These are phyloP conservation scores for Rhynchotus rufescens DNA, from an alignment of 2,797 vertebrate genomes.

Conservation along the genomic window DNA sequence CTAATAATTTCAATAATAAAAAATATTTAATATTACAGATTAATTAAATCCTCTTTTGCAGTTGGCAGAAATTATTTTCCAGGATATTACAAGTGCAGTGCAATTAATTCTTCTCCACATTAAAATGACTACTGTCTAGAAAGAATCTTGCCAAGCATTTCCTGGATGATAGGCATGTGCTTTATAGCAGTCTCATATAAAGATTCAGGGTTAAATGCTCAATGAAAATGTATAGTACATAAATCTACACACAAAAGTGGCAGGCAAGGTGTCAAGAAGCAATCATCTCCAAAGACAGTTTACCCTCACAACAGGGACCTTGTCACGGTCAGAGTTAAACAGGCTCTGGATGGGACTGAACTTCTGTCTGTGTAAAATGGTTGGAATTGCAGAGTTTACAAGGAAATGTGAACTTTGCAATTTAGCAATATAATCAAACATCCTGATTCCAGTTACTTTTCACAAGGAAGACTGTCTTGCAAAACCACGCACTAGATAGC, in stretches of 20 bases:
- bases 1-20: slow-evolving; percentile 38
- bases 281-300: slow-evolving; percentile 54
- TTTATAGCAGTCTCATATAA: slow-evolving; percentile 47
- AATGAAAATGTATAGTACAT: slow-evolving; percentile 64
- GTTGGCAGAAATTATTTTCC: slow-evolving; percentile 28
- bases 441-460: not conserved
- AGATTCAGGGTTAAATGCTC: slow-evolving; percentile 71
- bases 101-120: slow-evolving; percentile 34
- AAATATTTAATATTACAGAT: not conserved
- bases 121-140: slow-evolving; percentile 36
- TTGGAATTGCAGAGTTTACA: not conserved
- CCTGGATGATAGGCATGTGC: slow-evolving; percentile 50
- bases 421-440: not conserved
- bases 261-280: slow-evolving; percentile 64
- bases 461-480: not conserved
- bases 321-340: slow-evolving; percentile 46
- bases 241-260: slow-evolving; percentile 55
- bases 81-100: slow-evolving; percentile 5
- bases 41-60: slow-evolving; percentile 17
- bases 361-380: not conserved
- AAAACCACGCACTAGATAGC: not conserved
- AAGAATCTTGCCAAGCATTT: slow-evolving; percentile 47
- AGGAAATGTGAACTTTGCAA: not conserved
- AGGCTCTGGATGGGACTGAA: slow-evolving; percentile 13
- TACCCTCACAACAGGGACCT: slow-evolving; percentile 57